These are phyloP conservation scores for Centropus unirufus DNA, from an alignment of 2,113 vertebrate genomes.

Conservation along the genomic window DNA sequence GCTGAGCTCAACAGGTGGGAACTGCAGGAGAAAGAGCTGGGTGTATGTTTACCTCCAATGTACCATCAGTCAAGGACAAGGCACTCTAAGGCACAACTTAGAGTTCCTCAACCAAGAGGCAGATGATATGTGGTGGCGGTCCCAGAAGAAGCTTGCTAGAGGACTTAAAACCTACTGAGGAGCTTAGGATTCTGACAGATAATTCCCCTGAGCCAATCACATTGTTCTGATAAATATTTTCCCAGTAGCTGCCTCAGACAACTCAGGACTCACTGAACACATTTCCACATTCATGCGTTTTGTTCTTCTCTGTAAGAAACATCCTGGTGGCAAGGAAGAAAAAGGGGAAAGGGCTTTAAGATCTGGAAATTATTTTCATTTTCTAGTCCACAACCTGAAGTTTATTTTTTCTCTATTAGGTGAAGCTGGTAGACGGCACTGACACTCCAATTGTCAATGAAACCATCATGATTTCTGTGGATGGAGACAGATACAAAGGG, in stretches of 20 bases:
- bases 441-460: slow-evolving; percentile 66
- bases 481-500: neutral
- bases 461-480: slow-evolving; percentile 47
- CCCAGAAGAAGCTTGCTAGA: accelerated
- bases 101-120: neutral
- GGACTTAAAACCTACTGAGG: neutral
- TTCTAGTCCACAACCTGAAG: neutral
- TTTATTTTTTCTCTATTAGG: slow-evolving; percentile 44
- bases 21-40: neutral
- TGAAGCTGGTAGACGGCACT: slow-evolving; percentile 70
- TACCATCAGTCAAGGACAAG: neutral
- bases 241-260: neutral
- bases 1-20: neutral
- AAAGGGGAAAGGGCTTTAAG: neutral
- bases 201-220: neutral
- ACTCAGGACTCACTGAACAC: neutral
- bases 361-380: neutral
- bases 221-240: neutral
- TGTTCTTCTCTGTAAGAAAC: neutral
- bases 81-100: neutral
- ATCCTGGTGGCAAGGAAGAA: neutral
- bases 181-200: neutral
- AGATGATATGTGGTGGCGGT: neutral
- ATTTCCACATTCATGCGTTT: neutral
- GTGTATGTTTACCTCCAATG: neutral